Evolutionary conservation across 2,113 vertebrate species (phyloP), one percentile per base, ranked within the genome.

Genomic region (Opisthocomus hoazin): DNA sequence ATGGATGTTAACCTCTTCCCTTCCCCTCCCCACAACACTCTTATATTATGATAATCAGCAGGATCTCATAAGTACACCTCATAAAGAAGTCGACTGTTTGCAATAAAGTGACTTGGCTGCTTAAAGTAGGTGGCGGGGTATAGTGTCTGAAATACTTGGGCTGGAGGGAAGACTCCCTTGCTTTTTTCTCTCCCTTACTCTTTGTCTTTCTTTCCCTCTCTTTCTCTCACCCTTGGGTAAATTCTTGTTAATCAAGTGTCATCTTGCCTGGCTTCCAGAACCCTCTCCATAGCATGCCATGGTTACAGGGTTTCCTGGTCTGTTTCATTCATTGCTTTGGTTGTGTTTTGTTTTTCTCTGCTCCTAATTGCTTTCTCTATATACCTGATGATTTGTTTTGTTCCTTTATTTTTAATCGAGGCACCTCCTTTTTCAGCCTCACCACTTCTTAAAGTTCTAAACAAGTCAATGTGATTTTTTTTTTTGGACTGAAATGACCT

Each of bases 261-360:
- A 98, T 98, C 98, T 99, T 99, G 99, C 99, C 98, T 99, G 99
- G 98, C 99, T 99, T 99, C 98, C 98, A 98, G 98, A 98, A 98
- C 98, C 99, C 98, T 98, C 98, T 98, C 98, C 98, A 98, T 98
- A 99, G 99, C 99, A 99, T 99, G 99, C 98, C 98, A 98, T 98
- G 98, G 98, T 98, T 98, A 98, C 98, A 98, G 98, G 98, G 98
- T 98, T 98, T 98, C 98, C 98, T 97, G 98, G 97, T 98, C 97
- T 96, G 97, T 98, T 98, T 97, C 98, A 98, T 98, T 96, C 98
- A 98, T 98, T 97, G 97, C 98, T 99, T 98, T 98, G 97, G 97
- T 98, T 98, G 95, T 98, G 97, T 98, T 98, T 97, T 97, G 96
- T 98, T 97, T 97, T 98, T 96, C 96, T 97, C 96, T 90, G 95